These are phyloP conservation scores for Prinia subflava DNA, from an alignment of 2,113 vertebrate species.

Conservation along the genomic window DNA sequence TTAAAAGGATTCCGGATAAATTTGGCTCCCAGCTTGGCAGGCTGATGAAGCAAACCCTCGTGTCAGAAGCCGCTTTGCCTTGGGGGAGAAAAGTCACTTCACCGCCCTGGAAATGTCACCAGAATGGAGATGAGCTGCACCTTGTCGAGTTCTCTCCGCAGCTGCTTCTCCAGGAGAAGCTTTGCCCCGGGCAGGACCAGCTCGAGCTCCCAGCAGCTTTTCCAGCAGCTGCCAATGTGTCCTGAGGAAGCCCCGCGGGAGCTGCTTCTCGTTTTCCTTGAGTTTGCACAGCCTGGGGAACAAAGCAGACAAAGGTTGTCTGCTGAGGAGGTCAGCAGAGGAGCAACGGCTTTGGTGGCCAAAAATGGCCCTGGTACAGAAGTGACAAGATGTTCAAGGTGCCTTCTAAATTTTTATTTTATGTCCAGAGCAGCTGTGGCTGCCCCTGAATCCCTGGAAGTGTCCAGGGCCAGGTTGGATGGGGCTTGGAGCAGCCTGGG, in stretches of 20 bases:
- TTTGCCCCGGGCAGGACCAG: not conserved
- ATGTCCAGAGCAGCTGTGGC: not conserved
- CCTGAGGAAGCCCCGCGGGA: not conserved
- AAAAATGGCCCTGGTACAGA: not conserved
- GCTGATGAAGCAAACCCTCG: not conserved
- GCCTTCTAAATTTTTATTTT: not conserved
- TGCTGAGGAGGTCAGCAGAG: not conserved
- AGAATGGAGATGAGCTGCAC: not conserved
- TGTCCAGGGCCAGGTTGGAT: fast-evolving
- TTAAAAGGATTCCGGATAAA: not conserved
- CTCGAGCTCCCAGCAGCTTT: not conserved
- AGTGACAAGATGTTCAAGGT: not conserved
- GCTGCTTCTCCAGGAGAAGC: not conserved
- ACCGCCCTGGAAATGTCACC: not conserved
- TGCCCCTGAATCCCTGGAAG: not conserved
- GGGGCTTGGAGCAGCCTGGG: not conserved
- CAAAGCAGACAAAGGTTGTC: not conserved
- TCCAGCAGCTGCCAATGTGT: not conserved
- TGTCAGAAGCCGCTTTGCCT: not conserved
- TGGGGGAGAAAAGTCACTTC: not conserved
- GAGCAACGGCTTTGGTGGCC: not conserved
- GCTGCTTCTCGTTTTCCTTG: not conserved
- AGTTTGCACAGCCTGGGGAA: not conserved
- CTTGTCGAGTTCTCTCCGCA: not conserved
- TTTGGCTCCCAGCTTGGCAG: not conserved